Evolutionary conservation across 2,888 invertebrate species (phyloP).

Genomic region (Beris chalybata): DNA sequence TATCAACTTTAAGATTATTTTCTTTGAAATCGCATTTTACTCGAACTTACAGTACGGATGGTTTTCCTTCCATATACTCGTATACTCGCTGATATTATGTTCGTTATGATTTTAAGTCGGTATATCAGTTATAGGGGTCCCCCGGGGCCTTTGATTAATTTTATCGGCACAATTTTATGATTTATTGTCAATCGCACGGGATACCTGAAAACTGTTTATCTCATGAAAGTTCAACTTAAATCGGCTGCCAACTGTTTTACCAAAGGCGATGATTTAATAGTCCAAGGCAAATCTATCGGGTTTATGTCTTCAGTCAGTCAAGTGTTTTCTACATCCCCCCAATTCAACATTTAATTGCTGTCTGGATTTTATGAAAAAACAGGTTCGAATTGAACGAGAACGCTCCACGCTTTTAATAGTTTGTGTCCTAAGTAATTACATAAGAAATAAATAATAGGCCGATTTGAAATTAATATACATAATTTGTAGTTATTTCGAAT

Average conservation of each 20-base stretch:
- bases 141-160: constrained; percentile 28
- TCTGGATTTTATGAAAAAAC: constrained; percentile 7
- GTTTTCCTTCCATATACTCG: constrained; percentile 7
- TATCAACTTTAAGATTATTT: not conserved
- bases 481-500: no score
- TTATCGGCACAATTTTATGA: constrained; percentile 31
- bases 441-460: no score
- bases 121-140: constrained; percentile 23
- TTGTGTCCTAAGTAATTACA: no score
- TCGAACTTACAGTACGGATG: not conserved
- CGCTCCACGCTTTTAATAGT: no score
- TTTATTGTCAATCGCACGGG: constrained; percentile 22
- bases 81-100: constrained; percentile 3
- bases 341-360: constrained; percentile 10
- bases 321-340: constrained; percentile 3
- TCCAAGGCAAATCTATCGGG: constrained; percentile 17
- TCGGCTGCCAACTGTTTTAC: constrained; percentile 27
- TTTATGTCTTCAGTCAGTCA: constrained; percentile 7
- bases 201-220: not conserved
- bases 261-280: constrained; percentile 26
- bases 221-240: constrained; percentile 21
- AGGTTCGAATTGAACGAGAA: not conserved
- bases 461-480: no score
- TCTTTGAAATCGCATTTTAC: constrained; percentile 1
- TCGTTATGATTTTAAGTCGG: constrained; percentile 15